Evolutionary conservation across 2,797 vertebrate genomes (phyloP).

Genomic region (Gadopsis bispinosus): DNA sequence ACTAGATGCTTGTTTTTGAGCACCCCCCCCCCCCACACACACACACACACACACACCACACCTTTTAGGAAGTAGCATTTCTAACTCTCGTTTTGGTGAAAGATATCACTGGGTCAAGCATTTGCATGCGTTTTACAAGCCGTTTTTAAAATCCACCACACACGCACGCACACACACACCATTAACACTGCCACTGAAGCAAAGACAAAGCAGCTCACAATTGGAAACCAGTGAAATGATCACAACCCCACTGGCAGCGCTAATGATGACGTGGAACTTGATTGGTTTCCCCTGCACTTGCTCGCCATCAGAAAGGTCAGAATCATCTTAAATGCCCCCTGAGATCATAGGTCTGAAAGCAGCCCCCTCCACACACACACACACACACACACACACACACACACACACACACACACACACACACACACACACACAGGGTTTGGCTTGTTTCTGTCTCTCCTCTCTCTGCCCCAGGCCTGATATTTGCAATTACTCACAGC

Average conservation of each 20-base stretch:
- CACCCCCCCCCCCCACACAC: too few species aligned
- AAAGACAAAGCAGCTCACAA: neutral
- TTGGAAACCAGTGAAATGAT: constrained; percentile 5
- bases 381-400: neutral
- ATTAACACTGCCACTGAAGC: neutral
- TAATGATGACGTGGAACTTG: constrained; percentile 13
- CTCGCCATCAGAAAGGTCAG: constrained; percentile 39
- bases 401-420: neutral
- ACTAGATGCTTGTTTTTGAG: neutral
- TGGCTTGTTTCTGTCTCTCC: neutral
- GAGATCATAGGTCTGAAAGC: constrained; percentile 3
- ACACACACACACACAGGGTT: neutral
- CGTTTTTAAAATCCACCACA: neutral
- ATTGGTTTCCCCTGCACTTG: constrained; percentile 35
- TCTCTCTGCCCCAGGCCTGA: constrained; percentile 19
- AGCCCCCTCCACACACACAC: neutral
- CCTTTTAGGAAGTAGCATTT: too few species aligned
- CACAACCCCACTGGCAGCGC: neutral
- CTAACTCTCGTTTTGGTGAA: too few species aligned
- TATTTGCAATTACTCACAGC: constrained; percentile 56
- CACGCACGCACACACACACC: too few species aligned
- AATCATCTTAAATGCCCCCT: constrained; percentile 22
- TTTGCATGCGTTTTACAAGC: neutral
- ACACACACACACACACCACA: too few species aligned
- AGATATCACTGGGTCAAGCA: neutral